Percentiles rank a stretch among this genome's conserved stretches.
Conservation (phyloP, 2,113 vertebrate genomes). For the Barbus barbus region DNA sequence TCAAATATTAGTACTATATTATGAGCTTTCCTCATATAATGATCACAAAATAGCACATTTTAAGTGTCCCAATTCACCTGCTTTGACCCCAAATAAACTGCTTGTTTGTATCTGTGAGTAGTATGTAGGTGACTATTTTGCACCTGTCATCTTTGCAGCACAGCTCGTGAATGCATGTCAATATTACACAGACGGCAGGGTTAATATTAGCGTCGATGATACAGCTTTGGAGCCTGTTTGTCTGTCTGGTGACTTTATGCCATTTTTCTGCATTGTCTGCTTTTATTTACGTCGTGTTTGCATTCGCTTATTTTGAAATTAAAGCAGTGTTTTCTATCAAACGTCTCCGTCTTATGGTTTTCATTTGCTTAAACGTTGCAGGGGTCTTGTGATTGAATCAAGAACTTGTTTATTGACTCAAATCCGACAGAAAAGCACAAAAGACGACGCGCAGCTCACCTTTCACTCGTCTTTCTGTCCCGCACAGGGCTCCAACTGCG, state of each 20-base stretch:
- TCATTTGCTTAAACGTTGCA: background rate
- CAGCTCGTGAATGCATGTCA: too few relatives aligned
- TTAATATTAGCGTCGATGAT: background rate
- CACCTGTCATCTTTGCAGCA: too few relatives aligned
- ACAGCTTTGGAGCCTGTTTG: background rate
- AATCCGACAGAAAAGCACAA: slow-evolving; percentile 50
- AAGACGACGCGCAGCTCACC: slow-evolving; percentile 38
- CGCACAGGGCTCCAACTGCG: slow-evolving; percentile 16
- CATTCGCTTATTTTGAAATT: background rate
- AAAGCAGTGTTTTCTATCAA: background rate
- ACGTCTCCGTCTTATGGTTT: background rate
- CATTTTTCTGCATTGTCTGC: background rate
- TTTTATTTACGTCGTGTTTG: background rate
- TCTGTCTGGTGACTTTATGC: background rate
- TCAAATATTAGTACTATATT: background rate
- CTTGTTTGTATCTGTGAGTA: background rate
- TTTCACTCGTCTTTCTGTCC: slow-evolving; percentile 49
- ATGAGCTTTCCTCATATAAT: background rate
- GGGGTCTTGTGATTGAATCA: slow-evolving; percentile 55
- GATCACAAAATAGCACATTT: too few relatives aligned
- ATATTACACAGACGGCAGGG: too few relatives aligned
- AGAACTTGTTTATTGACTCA: slow-evolving; percentile 47
- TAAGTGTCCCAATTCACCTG: background rate
- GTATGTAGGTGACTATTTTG: too few relatives aligned
- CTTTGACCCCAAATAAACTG: background rate